Conservation (phyloP, 2,797 vertebrate species). For the Pantherophis alleghaniensis region DNA sequence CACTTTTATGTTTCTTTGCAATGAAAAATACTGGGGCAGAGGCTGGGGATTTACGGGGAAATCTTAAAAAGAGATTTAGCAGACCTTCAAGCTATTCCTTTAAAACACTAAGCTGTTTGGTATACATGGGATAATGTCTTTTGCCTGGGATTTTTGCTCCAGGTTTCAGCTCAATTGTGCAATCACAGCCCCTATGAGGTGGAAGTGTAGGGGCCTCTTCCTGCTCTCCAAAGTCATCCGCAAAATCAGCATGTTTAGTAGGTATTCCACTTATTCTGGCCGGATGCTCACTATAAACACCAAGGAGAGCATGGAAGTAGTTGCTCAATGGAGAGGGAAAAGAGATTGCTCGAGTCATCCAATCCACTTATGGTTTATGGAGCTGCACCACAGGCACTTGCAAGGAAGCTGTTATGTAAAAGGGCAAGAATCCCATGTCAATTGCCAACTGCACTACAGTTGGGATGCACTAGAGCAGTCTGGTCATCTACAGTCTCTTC, state of each 20-base stretch:
- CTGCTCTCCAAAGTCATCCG: neutral
- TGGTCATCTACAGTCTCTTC: neutral
- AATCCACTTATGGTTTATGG: neutral
- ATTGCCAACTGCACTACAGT: neutral
- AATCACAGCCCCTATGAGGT: neutral
- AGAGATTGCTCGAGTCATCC: neutral
- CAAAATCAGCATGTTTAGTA: neutral
- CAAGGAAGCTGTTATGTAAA: neutral
- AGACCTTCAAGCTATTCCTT: neutral
- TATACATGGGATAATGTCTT: neutral
- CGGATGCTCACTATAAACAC: neutral
- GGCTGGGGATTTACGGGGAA: neutral
- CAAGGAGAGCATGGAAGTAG: neutral
- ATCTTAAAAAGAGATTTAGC: neutral
- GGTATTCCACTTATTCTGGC: neutral
- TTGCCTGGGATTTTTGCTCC: neutral
- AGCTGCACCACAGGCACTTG: neutral
- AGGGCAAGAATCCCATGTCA: neutral
- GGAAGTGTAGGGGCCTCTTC: neutral
- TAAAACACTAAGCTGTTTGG: neutral
- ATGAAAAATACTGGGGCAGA: neutral
- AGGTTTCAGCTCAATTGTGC: neutral
- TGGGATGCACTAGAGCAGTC: neutral
- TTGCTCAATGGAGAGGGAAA: neutral
- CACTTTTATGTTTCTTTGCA: neutral